Evolutionary conservation across 2,888 invertebrate genomes (phyloP), one percentile per base, ranked within the genome.

Genomic region (Drosophila mulleri): DNA sequence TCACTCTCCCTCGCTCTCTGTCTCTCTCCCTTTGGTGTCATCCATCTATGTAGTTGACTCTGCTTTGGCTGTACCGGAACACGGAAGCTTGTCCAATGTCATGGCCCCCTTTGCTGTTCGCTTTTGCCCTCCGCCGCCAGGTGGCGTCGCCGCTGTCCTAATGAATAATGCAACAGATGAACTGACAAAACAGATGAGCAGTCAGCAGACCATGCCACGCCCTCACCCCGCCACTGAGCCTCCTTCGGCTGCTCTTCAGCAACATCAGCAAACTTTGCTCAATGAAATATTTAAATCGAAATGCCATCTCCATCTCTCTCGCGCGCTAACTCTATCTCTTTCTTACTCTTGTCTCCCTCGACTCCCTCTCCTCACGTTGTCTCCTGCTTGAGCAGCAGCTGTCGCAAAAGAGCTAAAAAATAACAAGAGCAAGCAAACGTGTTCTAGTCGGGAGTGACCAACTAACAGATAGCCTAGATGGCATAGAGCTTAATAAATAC

Each of bases 271-370:
- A 78, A 85, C 61, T 88, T 83, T 80, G 67, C 47, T 81, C 86
- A 76, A 86, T 84, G 66, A 88, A 84, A 88, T 88, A 84, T 84
- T 84, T 83, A 88, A 88, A 83, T 76, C 72, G 78, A 83, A 84
- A 68, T 76, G 59, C 66, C 26, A n/a, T 23, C 16, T 48, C 20
- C 16, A 45, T 41, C 39, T n/a, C 23, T n/a, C 23, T 39, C 37
- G 3, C 23, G 2, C 18, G n/a, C 32, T n/a, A n/a, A 7, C 50
- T 35, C 20, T 20, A n/a, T 20, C 52, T 2, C 7, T 35, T 20
- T 20, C 8, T 52, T 8, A 7, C 35, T 29, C 50, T 18, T 29
- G 7, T 7, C 29, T 29, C 29, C 29, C 29, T 29, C 8, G 29
- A 29, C 9, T 9, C 50, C 3, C 16, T 9, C n/a, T 9, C 14